Conservation (phyloP, 1,140 invertebrate genomes). For the Eciton burchellii region DNA sequence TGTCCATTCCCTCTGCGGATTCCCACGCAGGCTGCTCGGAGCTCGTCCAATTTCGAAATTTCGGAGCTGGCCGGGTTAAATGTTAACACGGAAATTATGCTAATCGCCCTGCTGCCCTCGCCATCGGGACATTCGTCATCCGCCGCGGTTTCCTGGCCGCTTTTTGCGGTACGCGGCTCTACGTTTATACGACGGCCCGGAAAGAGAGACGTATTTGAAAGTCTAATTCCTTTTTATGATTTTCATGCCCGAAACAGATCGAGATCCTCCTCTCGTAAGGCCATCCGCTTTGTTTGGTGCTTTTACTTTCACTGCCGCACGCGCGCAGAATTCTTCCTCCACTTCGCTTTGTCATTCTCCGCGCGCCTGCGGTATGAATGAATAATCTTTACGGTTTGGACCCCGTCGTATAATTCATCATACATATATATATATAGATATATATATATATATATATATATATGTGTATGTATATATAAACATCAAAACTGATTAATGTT, state of each 20-base stretch:
- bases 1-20: constrained; percentile 34
- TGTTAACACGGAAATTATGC: constrained; percentile 84
- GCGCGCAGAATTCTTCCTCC: constrained; percentile 16
- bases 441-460: too few species aligned
- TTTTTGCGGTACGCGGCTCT: constrained; percentile 62
- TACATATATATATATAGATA: too few species aligned
- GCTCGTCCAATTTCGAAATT: constrained; percentile 74
- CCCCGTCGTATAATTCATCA: neutral
- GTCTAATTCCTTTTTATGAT: constrained; percentile 67
- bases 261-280: constrained; percentile 37
- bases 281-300: constrained; percentile 15
- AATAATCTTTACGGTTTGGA: constrained; percentile 24
- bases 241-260: constrained; percentile 38
- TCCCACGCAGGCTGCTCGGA: constrained; percentile 62
- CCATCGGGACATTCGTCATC: constrained; percentile 80
- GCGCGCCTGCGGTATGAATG: neutral
- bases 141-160: constrained; percentile 58
- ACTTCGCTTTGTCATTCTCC: neutral
- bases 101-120: constrained; percentile 73
- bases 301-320: constrained; percentile 29
- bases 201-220: constrained; percentile 66
- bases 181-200: constrained; percentile 68
- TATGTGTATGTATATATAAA: too few species aligned
- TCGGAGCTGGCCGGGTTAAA: constrained; percentile 77
- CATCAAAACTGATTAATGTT: neutral